Conservation (phyloP, 2,113 vertebrate species). For the Microcebus murinus region DNA sequence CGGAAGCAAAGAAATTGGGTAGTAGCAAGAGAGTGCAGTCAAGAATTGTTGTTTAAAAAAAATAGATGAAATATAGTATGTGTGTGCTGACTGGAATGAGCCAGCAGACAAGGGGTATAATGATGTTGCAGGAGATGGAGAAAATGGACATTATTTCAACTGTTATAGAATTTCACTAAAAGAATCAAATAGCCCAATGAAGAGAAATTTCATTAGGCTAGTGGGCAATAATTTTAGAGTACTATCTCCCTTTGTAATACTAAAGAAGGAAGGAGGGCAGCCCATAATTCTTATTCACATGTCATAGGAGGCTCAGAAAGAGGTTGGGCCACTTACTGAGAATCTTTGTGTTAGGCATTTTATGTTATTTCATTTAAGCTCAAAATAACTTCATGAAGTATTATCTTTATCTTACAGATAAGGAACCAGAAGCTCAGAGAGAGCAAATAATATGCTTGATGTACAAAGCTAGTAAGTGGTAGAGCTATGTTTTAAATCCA, state of each 20-base stretch:
- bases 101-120: background rate
- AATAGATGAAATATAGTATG: background rate
- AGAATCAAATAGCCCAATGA: background rate
- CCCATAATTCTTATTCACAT: background rate
- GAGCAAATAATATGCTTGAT: constrained; percentile 41
- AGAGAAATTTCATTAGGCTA: constrained; percentile 42
- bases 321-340: background rate
- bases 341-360: constrained; percentile 2
- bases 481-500: constrained; percentile 44
- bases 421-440: constrained; percentile 40
- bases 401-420: constrained; percentile 56
- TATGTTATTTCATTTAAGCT: constrained; percentile 45
- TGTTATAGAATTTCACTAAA: background rate
- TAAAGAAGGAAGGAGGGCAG: background rate
- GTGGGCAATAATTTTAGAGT: background rate
- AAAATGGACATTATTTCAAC: background rate
- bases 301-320: background rate
- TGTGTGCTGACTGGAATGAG: constrained; percentile 4
- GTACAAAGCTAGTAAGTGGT: constrained; percentile 16
- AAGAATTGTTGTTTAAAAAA: background rate
- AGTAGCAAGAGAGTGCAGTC: background rate
- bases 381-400: constrained; percentile 60
- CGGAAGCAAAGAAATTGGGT: background rate
- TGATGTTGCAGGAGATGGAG: background rate
- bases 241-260: background rate